Percentiles rank a stretch among this genome's conserved stretches.
phyloP scores from a whole-genome alignment of 2,888 invertebrate genomes.

The Drosophila formosana region DNA sequence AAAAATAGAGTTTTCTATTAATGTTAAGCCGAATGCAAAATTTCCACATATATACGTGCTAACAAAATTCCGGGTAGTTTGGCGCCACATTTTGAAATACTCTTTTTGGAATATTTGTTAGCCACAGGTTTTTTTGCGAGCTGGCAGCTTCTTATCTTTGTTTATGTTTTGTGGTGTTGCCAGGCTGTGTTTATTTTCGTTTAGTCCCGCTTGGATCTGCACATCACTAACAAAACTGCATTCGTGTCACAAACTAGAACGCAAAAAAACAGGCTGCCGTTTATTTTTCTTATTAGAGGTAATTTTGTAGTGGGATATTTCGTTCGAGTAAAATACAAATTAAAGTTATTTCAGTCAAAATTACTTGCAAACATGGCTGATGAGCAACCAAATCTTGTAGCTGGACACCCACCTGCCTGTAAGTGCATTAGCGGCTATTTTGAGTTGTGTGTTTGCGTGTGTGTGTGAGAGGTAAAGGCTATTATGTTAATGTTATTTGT shows the following conservation, averaged over 20 bases:
- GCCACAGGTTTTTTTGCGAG: background rate
- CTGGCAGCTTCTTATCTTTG: slow-evolving; percentile 35
- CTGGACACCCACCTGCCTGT: slow-evolving; percentile 97
- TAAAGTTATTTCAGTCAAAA: slow-evolving; percentile 25
- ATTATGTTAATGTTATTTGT: slow-evolving; percentile 11
- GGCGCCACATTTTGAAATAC: too few relatives aligned
- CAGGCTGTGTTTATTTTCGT: slow-evolving; percentile 1
- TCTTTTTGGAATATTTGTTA: background rate
- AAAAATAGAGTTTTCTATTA: too few relatives aligned
- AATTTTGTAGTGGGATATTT: background rate
- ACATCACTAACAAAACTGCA: slow-evolving; percentile 63
- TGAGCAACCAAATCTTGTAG: slow-evolving; percentile 91
- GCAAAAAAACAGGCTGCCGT: slow-evolving; percentile 19
- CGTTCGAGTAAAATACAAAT: background rate
- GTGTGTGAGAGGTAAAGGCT: slow-evolving; percentile 2
- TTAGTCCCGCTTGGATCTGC: slow-evolving; percentile 1
- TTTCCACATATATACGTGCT: too few relatives aligned
- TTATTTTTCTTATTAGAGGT: slow-evolving; percentile 34
- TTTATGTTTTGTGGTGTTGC: slow-evolving; percentile 41
- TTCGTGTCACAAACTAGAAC: slow-evolving; percentile 76
- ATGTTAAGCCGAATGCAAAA: too few relatives aligned
- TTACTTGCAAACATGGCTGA: slow-evolving; percentile 85
- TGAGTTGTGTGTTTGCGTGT: background rate
- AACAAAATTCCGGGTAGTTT: too few relatives aligned
- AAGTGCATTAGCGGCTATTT: slow-evolving; percentile 74